A percentile compares a stretch with the other conserved stretches of the same genome.
These are phyloP conservation scores for Pachydiplax longipennis DNA, from an alignment of 2,888 invertebrate species.

Conservation along the genomic window DNA sequence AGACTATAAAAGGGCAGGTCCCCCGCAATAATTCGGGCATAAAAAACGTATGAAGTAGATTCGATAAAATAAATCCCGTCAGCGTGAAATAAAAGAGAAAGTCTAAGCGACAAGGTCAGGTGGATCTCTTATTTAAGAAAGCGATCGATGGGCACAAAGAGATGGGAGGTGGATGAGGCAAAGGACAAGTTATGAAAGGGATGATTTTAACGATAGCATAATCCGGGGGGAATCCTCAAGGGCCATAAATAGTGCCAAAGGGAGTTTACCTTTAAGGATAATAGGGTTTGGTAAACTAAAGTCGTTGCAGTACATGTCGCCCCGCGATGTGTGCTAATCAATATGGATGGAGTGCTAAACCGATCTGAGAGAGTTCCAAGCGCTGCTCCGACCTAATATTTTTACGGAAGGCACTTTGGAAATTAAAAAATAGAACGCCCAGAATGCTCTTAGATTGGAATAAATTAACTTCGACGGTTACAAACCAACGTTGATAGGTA, in stretches of 20 bases:
- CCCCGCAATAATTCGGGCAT: not conserved
- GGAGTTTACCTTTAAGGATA: not conserved
- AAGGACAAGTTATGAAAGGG: not conserved
- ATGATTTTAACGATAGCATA: not conserved
- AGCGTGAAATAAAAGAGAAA: not conserved
- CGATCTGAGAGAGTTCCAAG: no score
- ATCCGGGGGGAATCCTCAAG: not conserved
- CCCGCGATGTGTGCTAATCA: no score
- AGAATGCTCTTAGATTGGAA: no score
- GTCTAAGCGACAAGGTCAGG: not conserved
- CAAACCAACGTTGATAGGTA: no score
- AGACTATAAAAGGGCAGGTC: not conserved
- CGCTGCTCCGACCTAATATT: no score
- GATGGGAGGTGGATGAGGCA: not conserved
- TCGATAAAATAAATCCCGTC: not conserved
- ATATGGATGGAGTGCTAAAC: no score
- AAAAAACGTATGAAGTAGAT: not conserved
- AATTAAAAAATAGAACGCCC: no score
- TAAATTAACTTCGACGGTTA: no score
- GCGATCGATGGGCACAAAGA: not conserved
- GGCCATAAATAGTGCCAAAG: not conserved
- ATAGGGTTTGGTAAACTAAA: no score
- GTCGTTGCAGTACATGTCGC: no score
- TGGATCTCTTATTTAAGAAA: not conserved
- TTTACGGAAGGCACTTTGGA: no score